Conservation (phyloP, 2,888 invertebrate species). For the Cryptocephalus moraei region DNA sequence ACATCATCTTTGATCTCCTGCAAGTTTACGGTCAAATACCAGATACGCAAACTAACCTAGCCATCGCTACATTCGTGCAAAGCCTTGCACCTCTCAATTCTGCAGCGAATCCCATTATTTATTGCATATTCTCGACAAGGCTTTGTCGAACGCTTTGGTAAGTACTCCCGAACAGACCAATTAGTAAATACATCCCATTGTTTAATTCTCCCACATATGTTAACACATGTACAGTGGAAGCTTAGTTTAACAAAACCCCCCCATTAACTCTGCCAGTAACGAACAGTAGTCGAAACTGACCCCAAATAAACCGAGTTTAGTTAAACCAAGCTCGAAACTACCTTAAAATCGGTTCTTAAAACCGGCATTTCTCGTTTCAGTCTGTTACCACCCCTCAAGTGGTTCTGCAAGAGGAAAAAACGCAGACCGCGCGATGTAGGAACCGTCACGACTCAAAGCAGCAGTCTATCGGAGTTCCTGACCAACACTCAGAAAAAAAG, state of each 20-base stretch:
- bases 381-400: slow-evolving; percentile 27
- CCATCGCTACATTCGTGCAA: slow-evolving; percentile 83
- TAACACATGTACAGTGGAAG: too few relatives aligned
- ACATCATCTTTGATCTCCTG: slow-evolving; percentile 82
- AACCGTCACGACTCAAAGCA: slow-evolving; percentile 44
- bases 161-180: slow-evolving; percentile 16
- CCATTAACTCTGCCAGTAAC: too few relatives aligned
- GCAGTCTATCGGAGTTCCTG: slow-evolving; percentile 28
- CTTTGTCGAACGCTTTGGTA: slow-evolving; percentile 79
- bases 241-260: too few relatives aligned
- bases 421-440: slow-evolving; percentile 25
- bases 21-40: slow-evolving; percentile 82
- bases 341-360: too few relatives aligned
- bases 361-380: slow-evolving; percentile 18
- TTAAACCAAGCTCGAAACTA: too few relatives aligned
- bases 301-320: too few relatives aligned
- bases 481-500: slow-evolving; percentile 22
- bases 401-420: slow-evolving; percentile 24
- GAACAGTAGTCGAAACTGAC: too few relatives aligned
- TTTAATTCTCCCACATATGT: too few relatives aligned
- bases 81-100: slow-evolving; percentile 87
- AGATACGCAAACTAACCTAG: slow-evolving; percentile 66
- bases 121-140: slow-evolving; percentile 85
- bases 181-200: not conserved
- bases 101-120: slow-evolving; percentile 89